Conservation (phyloP, 2,113 vertebrate species). For the Entosphenus tridentatus region DNA sequence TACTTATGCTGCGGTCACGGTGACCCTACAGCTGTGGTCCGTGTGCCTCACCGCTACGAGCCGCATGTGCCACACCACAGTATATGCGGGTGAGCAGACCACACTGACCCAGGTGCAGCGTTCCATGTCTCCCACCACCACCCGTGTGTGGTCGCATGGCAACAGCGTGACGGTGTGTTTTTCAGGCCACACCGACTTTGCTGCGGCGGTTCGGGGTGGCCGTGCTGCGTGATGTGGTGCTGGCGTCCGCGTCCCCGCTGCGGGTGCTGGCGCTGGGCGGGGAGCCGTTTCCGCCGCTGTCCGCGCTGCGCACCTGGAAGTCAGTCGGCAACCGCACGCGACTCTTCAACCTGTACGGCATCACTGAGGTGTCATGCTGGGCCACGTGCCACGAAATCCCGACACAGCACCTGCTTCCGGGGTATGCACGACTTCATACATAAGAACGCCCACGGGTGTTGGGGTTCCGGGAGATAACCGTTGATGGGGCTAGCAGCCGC, state of each 20-base stretch:
- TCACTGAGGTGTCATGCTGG: slow-evolving; percentile 94
- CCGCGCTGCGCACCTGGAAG: slow-evolving; percentile 43
- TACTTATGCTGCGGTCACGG: too few relatives aligned
- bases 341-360: slow-evolving; percentile 72
- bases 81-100: too few relatives aligned
- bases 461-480: too few relatives aligned
- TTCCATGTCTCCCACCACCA: too few relatives aligned
- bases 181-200: slow-evolving; percentile 60
- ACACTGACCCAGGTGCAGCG: too few relatives aligned
- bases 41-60: too few relatives aligned
- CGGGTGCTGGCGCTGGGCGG: slow-evolving; percentile 68
- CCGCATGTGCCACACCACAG: too few relatives aligned
- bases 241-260: slow-evolving; percentile 40
- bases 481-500: too few relatives aligned
- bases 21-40: too few relatives aligned
- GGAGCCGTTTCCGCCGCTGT: slow-evolving; percentile 43
- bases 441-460: too few relatives aligned
- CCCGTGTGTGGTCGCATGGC: too few relatives aligned
- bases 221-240: slow-evolving; percentile 29
- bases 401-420: slow-evolving; percentile 7
- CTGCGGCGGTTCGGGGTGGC: slow-evolving; percentile 42
- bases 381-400: slow-evolving; percentile 49
- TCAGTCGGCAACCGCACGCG: slow-evolving; percentile 42
- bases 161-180: neutral
- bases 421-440: too few relatives aligned